Evolutionary conservation across 2,797 vertebrate species (phyloP).

Genomic region (Hapalemur alaotrensis): DNA sequence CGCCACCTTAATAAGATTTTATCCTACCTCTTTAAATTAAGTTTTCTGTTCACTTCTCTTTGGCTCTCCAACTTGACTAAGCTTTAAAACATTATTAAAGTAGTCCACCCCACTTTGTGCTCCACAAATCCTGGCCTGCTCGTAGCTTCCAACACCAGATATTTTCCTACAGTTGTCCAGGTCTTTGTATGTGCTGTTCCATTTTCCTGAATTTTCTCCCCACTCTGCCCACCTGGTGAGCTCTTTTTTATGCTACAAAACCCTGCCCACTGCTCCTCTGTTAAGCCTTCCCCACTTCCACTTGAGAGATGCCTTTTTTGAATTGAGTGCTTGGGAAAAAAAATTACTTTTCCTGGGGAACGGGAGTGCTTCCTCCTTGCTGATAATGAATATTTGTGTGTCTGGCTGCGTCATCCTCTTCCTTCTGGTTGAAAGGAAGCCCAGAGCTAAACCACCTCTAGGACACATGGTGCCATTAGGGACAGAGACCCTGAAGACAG

Average conservation of each 20-base stretch:
- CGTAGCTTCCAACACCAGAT: background rate
- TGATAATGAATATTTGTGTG: background rate
- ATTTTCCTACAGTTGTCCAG: background rate
- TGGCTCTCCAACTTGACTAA: background rate
- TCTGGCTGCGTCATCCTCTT: background rate
- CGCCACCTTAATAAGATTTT: background rate
- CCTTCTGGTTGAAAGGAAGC: background rate
- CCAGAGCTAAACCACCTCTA: background rate
- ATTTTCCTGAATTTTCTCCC: background rate
- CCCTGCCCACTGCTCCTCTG: background rate
- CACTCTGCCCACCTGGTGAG: background rate
- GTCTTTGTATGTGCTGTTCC: background rate
- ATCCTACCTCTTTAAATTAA: background rate
- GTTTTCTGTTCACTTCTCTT: background rate
- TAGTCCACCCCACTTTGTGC: accelerated
- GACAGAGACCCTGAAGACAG: background rate
- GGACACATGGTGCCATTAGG: accelerated
- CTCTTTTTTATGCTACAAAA: background rate
- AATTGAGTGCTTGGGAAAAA: background rate
- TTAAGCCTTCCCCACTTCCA: background rate
- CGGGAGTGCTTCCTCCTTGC: background rate
- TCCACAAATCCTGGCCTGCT: too few species aligned
- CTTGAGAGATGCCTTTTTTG: background rate
- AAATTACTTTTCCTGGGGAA: background rate
- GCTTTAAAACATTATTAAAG: background rate